Percentiles rank a stretch among this genome's conserved stretches.
These are phyloP conservation scores for Macaca nemestrina DNA, from an alignment of 2,113 vertebrate genomes.

Conservation along the genomic window DNA sequence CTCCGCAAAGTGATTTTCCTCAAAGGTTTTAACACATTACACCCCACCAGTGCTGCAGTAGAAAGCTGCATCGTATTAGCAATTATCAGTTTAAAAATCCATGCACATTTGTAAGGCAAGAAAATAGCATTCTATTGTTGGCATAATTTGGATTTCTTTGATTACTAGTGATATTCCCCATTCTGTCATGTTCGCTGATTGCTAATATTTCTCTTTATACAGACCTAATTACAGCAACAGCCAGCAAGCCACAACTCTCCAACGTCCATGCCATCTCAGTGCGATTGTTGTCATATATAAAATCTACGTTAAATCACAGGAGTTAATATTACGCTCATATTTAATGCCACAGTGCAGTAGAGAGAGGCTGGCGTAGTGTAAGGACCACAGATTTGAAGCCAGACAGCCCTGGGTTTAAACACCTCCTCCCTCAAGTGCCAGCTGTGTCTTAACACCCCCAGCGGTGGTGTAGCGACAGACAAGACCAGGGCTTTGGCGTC, in stretches of 20 bases:
- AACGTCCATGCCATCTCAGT: not conserved
- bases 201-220: not conserved
- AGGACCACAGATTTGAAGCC: not conserved
- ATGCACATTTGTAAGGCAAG: not conserved
- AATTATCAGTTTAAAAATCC: not conserved
- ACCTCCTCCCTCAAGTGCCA: no score
- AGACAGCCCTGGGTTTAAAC: not conserved
- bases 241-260: not conserved
- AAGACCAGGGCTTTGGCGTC: not conserved
- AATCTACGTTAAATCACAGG: not conserved
- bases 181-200: not conserved
- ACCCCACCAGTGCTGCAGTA: not conserved
- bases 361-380: fast-evolving
- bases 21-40: not conserved
- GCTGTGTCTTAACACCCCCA: not conserved
- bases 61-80: not conserved
- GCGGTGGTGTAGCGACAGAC: not conserved
- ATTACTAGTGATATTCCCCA: not conserved
- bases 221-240: not conserved
- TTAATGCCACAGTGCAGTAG: not conserved
- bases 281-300: not conserved
- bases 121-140: not conserved
- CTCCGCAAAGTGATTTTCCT: not conserved
- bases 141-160: not conserved
- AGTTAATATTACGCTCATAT: not conserved